phyloP scores from a whole-genome alignment of 2,888 invertebrate genomes.

The Tupiocoris notatus region DNA sequence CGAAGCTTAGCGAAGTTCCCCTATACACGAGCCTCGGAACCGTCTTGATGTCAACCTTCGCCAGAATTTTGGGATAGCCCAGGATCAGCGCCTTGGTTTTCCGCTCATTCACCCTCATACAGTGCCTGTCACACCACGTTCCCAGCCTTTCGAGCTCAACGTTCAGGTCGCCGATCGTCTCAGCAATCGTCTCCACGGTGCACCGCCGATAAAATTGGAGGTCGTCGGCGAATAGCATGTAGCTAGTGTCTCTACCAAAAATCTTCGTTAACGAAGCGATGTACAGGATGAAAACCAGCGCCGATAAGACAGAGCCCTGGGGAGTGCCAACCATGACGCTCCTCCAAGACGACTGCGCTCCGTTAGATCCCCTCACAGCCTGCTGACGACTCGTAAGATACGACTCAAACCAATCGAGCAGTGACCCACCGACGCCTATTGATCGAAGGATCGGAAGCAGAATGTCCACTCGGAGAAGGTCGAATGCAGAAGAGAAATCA shows the following conservation, averaged over 20 bases:
- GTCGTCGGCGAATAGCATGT: background rate
- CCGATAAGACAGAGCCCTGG: background rate
- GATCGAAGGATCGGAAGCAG: background rate
- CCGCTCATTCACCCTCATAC: background rate
- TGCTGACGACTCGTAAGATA: conserved; percentile 1
- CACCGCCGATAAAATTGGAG: background rate
- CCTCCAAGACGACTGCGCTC: background rate
- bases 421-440: background rate
- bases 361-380: background rate
- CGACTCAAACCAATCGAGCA: background rate
- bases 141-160: background rate
- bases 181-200: background rate
- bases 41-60: background rate
- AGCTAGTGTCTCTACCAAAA: background rate
- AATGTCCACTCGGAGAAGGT: background rate
- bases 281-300: background rate
- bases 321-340: background rate
- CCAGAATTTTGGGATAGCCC: background rate
- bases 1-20: too few relatives aligned
- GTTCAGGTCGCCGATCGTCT: background rate
- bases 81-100: background rate
- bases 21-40: too few relatives aligned
- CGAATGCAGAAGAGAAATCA: conserved; percentile 12
- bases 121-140: background rate
- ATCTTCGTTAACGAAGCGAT: background rate